These are phyloP conservation scores for Plumapathes pennacea DNA, from an alignment of 92 coral and sea anemone genomes.

Conservation along the genomic window DNA sequence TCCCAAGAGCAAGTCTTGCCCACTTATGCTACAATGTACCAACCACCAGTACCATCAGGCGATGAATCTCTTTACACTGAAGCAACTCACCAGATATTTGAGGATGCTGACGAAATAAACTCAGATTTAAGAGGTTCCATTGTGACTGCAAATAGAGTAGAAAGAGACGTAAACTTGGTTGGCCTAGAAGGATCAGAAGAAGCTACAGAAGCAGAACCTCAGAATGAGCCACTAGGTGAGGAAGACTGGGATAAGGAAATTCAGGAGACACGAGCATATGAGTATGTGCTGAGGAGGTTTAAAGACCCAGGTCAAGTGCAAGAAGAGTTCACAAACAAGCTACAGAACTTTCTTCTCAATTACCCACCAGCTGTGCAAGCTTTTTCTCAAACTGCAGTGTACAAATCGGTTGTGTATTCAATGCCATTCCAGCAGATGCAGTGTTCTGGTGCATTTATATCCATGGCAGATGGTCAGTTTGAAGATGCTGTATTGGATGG, in stretches of 20 bases:
- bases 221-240: background rate
- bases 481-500: constrained; percentile 79
- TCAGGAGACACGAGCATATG: constrained; percentile 35
- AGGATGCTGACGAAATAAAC: constrained; percentile 66
- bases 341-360: constrained; percentile 43
- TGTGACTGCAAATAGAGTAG: no score
- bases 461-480: constrained; percentile 49
- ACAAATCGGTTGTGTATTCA: constrained; percentile 56
- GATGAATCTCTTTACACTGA: background rate
- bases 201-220: background rate
- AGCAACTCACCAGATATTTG: constrained; percentile 41
- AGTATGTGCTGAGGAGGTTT: constrained; percentile 10
- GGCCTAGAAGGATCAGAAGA: background rate
- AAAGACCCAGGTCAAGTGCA: constrained; percentile 15
- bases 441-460: background rate
- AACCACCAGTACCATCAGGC: background rate
- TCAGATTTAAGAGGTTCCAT: no score
- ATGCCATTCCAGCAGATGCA: background rate
- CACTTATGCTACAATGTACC: background rate
- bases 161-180: background rate
- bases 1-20: no score
- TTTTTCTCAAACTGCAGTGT: constrained; percentile 65
- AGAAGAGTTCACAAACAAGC: constrained; percentile 46
- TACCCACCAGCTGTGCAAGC: constrained; percentile 87
- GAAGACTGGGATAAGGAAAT: constrained; percentile 89